Base-by-base conservation (phyloP, 2,113 vertebrate species). In the Formicarius rufipectus region DNA sequence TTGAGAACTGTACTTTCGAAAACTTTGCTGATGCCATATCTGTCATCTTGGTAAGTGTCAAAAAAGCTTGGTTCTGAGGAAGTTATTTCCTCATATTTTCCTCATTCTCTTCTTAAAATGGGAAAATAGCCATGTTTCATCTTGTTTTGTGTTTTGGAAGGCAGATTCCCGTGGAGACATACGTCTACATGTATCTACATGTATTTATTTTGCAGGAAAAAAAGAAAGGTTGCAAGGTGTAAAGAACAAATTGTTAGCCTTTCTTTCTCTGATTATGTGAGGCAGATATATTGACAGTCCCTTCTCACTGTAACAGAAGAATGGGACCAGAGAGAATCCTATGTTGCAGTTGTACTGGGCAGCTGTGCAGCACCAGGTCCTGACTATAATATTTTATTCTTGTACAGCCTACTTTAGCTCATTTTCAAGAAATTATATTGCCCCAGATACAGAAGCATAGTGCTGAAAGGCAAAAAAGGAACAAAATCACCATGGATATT, bases 171-270 rank as follows among this genome's bases (percentile, higher is more conserved):
- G 27, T 49, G 40, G 56, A 76, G 47, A 60, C 23, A 20, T 42
- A 20, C 2, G 5, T 56, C 30, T 74, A 6, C 63, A 7, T 33
- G 16, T 63, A 10, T 14, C 27, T 50, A 35, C 0, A 0, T 35
- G 2, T 42, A 23, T 67, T 31, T 47, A 42, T 91, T 89, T 72
- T 75, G 18, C 23, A 62, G 58, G 71, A 94, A 75, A n/a, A 17
- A 30, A n/a, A 72, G 64, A 62, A 80, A 56, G 28, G 22, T 42
- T 90, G 23, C n/a, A 59, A 33, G 12, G 35, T 78, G 9, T 39
- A 94, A 91, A 68, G 35, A 63, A 25, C 7, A 69, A 64, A 84
- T 77, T 56, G 33, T 71, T 87, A 39, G 56, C 14, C 42, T 69
- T 44, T 78, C 16, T 44, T 14, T 69, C 31, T 93, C 2, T 2